Conservation (phyloP, 2,113 vertebrate species). For the Lanius ludovicianus region DNA sequence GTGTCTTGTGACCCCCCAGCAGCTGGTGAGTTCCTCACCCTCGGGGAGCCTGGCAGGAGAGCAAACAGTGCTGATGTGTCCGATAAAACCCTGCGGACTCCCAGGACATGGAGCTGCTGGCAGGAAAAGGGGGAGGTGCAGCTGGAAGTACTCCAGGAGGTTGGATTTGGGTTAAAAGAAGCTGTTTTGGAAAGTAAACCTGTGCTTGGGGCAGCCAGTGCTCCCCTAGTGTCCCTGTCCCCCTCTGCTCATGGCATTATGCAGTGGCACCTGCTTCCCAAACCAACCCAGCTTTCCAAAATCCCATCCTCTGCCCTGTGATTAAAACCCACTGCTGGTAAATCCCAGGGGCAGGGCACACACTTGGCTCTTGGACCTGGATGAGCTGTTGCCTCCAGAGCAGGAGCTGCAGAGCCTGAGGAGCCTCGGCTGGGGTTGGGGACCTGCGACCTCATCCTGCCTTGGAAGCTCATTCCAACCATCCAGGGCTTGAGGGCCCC, state of each 20-base stretch:
- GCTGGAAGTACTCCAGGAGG: fast-evolving
- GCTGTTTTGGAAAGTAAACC: neutral
- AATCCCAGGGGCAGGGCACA: neutral
- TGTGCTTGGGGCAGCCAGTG: fast-evolving
- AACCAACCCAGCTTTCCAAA: neutral
- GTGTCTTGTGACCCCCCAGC: neutral
- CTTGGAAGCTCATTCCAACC: neutral
- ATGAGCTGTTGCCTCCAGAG: neutral
- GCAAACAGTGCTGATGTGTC: neutral
- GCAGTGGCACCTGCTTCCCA: neutral
- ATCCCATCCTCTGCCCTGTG: fast-evolving
- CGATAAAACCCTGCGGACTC: neutral
- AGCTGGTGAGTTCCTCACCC: slow-evolving; percentile 33
- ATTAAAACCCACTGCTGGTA: neutral
- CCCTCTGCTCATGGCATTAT: fast-evolving
- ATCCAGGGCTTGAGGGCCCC: neutral
- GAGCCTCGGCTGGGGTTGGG: fast-evolving
- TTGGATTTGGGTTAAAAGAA: neutral
- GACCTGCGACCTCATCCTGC: neutral
- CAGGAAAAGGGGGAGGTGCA: neutral
- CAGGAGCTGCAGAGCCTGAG: neutral
- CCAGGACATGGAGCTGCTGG: fast-evolving
- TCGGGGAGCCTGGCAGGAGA: neutral
- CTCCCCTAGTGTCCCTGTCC: fast-evolving
- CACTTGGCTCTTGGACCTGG: fast-evolving